Percentiles rank a stretch among this genome's conserved stretches.
Evolutionary conservation across 2,113 vertebrate genomes (phyloP).

Genomic region (Sinocyclocheilus anophthalmus): DNA sequence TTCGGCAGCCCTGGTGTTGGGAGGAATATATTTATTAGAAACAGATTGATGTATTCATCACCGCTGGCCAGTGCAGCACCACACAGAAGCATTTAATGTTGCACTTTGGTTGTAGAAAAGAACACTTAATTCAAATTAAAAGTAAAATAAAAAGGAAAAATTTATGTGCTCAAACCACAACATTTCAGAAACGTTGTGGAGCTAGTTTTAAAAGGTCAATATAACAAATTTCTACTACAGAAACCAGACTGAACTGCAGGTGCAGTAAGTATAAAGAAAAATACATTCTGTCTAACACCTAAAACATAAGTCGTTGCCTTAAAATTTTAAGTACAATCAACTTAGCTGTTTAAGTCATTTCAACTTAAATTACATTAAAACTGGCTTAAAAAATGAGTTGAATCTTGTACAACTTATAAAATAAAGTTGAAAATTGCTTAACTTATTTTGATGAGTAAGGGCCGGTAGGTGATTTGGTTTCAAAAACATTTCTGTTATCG

Average conservation of each 20-base stretch:
- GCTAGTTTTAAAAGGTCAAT: neutral
- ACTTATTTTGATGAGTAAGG: too few species aligned
- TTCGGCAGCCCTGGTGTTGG: constrained; percentile 5
- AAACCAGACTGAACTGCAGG: neutral
- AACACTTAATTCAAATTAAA: neutral
- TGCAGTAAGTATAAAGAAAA: neutral
- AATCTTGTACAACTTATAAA: neutral
- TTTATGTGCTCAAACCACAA: neutral
- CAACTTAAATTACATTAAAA: too few species aligned
- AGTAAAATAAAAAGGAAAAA: neutral
- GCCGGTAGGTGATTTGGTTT: too few species aligned
- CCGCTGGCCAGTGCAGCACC: too few species aligned
- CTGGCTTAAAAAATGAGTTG: too few species aligned
- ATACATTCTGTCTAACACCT: neutral
- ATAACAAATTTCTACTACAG: neutral
- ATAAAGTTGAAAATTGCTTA: too few species aligned
- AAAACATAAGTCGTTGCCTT: too few species aligned
- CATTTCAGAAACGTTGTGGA: neutral
- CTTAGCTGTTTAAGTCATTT: too few species aligned
- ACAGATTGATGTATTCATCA: constrained; percentile 18
- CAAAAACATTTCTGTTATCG: too few species aligned
- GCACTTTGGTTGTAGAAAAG: neutral
- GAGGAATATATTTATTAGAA: neutral
- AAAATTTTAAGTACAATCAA: too few species aligned
- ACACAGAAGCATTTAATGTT: neutral